These are phyloP conservation scores for Trialeurodes vaporariorum DNA, from an alignment of 1,140 invertebrate genomes.

Conservation along the genomic window DNA sequence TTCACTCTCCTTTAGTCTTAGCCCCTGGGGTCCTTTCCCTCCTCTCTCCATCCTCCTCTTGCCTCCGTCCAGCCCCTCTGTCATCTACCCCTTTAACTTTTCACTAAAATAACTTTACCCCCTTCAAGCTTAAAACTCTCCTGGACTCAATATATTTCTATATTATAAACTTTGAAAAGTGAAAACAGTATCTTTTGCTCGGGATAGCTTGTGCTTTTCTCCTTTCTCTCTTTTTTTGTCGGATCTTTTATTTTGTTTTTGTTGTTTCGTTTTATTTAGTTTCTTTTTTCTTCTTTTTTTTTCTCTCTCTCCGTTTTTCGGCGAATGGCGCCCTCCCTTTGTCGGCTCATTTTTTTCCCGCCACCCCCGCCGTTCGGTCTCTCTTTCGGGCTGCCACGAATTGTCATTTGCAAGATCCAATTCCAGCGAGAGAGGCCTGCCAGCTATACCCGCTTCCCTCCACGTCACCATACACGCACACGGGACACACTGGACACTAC, in stretches of 20 bases:
- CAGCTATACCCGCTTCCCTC: too few species aligned
- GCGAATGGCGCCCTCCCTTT: too few species aligned
- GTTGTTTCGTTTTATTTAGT: too few species aligned
- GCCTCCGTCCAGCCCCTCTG: background rate
- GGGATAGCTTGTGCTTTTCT: background rate
- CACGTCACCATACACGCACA: too few species aligned
- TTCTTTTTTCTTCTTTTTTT: background rate
- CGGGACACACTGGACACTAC: too few species aligned
- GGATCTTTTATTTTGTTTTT: background rate
- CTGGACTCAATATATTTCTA: background rate
- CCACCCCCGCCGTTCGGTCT: background rate
- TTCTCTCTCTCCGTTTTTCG: background rate
- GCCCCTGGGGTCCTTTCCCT: background rate
- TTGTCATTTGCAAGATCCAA: background rate
- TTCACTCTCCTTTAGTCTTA: background rate
- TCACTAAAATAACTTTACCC: background rate
- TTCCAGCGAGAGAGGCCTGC: background rate
- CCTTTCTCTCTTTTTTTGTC: background rate
- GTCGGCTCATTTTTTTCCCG: background rate
- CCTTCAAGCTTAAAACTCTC: background rate
- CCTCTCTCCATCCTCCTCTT: background rate
- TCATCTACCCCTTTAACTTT: background rate
- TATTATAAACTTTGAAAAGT: conserved; percentile 1
- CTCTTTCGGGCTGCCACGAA: too few species aligned
- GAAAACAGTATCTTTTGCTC: background rate